Evolutionary conservation across 2,113 vertebrate genomes (phyloP).

Genomic region (Turdus rufiventris): DNA sequence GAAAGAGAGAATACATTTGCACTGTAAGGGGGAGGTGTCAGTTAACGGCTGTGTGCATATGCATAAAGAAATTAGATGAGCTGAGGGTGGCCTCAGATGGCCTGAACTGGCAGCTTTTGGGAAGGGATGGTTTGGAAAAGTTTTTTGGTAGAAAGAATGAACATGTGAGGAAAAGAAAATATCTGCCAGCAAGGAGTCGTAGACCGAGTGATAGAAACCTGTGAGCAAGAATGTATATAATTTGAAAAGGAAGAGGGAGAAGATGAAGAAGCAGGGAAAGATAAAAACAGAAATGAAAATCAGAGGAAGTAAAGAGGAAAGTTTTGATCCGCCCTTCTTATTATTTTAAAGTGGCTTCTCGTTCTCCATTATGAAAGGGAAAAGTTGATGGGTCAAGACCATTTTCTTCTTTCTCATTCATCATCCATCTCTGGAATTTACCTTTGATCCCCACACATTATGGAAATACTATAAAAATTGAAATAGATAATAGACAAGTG

Average conservation of each 20-base stretch:
- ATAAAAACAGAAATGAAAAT: not conserved
- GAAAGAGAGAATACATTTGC: not conserved
- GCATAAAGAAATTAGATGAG: not conserved
- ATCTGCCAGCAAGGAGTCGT: not conserved
- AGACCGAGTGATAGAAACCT: not conserved
- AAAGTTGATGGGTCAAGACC: not conserved
- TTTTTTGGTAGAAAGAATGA: not conserved
- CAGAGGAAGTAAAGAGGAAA: not conserved
- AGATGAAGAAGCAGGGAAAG: not conserved
- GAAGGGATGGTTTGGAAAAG: not conserved
- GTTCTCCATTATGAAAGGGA: not conserved
- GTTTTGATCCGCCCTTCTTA: not conserved
- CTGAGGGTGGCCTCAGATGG: not conserved
- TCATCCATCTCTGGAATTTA: not conserved
- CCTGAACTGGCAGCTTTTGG: not conserved
- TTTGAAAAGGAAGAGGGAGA: not conserved
- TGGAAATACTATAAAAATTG: not conserved
- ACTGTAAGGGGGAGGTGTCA: not conserved
- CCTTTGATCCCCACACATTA: not conserved
- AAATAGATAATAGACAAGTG: not conserved
- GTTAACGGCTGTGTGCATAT: not conserved
- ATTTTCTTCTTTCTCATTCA: not conserved
- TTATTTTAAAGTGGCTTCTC: not conserved
- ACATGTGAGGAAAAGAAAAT: not conserved
- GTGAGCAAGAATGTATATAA: not conserved